Evolutionary conservation across 2,888 invertebrate genomes (phyloP), one percentile per base, ranked within the genome.

Genomic region (Synanthedon vespiformis): DNA sequence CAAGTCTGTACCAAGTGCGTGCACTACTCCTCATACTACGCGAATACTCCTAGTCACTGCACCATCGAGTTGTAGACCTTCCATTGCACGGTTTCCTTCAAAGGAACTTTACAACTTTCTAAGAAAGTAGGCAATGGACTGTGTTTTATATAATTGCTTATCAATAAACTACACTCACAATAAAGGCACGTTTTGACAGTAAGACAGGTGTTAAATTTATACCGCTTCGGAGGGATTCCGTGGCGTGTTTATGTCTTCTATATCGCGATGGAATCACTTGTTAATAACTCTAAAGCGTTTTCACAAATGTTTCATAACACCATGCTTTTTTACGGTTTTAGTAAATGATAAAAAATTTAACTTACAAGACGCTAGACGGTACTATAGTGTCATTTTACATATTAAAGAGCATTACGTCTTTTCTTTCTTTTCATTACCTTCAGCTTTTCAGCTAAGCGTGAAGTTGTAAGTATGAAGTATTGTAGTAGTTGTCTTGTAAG

Each of bases 201-300:
- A 57, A 57, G 77, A 74, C 80, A 78, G 78, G 80, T 79, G 80
- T 75, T 72, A 72, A 73, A 78, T 78, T 80, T 80, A 79, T 77
- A 70, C 61, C 60, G 68, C 34, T 64, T 68, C 61, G 62, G 65
- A 61, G 65, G 67, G 66, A 67, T 65, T 62, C 65, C 51, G 58
- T 60, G 56, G 72, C 74, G 77, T 75, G 75, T 72, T 72, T 68
- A 65, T 68, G 65, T 61, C 62, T 61, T 53, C 13, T 40, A 40
- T 49, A 22, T 57, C 56, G 61, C 64, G 74, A 77, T 79, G 59
- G 63, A 72, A 74, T 75, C 74, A 63, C 55, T 56, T 53, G 55
- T 57, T 56, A 53, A 59, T 61, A 58, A 57, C 55, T 50, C 51
- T 48, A 56, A 52, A 56, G 51, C 57, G 57, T 51, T 53, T 34